Evolutionary conservation across 1,140 invertebrate species (phyloP).

Genomic region (Saccostrea echinata): DNA sequence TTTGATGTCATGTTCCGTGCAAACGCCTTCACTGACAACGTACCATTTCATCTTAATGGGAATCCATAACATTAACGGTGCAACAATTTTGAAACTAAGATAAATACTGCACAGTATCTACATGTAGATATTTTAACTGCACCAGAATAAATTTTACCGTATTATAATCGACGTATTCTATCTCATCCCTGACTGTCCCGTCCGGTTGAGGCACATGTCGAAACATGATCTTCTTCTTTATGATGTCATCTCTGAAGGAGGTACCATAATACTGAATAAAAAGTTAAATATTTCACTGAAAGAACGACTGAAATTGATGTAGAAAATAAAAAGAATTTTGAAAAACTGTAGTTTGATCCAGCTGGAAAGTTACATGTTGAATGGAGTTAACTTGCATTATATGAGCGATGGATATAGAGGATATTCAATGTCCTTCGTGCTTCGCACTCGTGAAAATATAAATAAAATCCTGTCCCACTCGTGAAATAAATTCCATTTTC

Average conservation of each 20-base stretch:
- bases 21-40: not conserved
- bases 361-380: too few relatives aligned
- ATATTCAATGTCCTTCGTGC: too few relatives aligned
- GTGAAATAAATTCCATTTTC: too few relatives aligned
- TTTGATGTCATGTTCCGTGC: not conserved
- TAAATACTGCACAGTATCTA: not conserved
- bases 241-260: not conserved
- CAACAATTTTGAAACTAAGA: not conserved
- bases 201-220: not conserved
- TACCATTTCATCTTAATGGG: slow-evolving; percentile 19
- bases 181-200: not conserved
- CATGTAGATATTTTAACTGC: not conserved
- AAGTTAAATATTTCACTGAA: not conserved
- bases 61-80: not conserved
- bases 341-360: too few relatives aligned
- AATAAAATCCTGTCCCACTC: too few relatives aligned
- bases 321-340: too few relatives aligned
- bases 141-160: not conserved
- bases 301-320: too few relatives aligned
- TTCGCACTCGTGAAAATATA: too few relatives aligned
- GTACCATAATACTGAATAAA: not conserved
- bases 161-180: slow-evolving; percentile 2
- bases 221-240: not conserved
- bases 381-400: not conserved
- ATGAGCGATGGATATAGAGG: not conserved